Conservation (phyloP, 1,140 invertebrate species). For the Drosophila asahinai region DNA sequence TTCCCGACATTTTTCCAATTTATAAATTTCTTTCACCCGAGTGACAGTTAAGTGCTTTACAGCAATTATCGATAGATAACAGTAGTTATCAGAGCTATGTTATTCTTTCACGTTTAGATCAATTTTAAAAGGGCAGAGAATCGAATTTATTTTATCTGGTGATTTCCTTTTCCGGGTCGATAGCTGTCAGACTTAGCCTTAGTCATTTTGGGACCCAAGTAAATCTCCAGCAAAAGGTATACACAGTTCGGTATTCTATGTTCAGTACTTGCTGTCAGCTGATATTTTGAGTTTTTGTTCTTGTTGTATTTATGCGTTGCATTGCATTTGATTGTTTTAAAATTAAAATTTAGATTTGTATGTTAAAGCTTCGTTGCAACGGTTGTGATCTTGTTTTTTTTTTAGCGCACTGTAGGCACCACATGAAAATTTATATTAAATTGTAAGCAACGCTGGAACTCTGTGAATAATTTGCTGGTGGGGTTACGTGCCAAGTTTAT, state of each 20-base stretch:
- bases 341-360: slow-evolving; percentile 81
- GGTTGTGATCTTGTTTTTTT: slow-evolving; percentile 22
- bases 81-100: too few species aligned
- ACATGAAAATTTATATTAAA: slow-evolving; percentile 43
- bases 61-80: neutral
- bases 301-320: slow-evolving; percentile 54
- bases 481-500: slow-evolving; percentile 37
- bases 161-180: too few species aligned
- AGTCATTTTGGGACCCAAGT: too few species aligned
- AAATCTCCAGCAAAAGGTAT: slow-evolving; percentile 5
- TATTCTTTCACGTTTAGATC: too few species aligned
- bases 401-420: slow-evolving; percentile 8
- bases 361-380: slow-evolving; percentile 53
- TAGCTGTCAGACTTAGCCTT: neutral
- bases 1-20: too few species aligned
- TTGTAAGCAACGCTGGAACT: slow-evolving; percentile 29
- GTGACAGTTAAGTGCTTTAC: too few species aligned
- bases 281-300: slow-evolving; percentile 34
- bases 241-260: neutral
- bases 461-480: slow-evolving; percentile 19
- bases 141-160: too few species aligned
- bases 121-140: too few species aligned
- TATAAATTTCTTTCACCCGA: too few species aligned
- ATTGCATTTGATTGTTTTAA: slow-evolving; percentile 81
- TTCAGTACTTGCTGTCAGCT: neutral